Percentiles rank a stretch among this genome's conserved stretches.
phyloP scores from a whole-genome alignment of 2,113 vertebrate genomes.

The Orycteropus afer region DNA sequence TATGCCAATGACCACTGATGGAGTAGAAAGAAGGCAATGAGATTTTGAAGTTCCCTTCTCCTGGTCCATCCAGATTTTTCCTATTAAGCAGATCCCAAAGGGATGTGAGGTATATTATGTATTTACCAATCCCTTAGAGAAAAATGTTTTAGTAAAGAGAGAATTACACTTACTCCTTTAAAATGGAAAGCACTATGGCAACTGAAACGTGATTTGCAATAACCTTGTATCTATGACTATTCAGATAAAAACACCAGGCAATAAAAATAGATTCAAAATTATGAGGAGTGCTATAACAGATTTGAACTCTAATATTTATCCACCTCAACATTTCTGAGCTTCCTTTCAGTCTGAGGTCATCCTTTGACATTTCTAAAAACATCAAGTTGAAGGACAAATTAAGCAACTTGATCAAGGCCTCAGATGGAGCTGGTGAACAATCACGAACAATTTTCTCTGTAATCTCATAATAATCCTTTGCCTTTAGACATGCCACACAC shows the following conservation, averaged over 20 bases:
- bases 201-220: conserved; percentile 36
- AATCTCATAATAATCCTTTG: conserved; percentile 15
- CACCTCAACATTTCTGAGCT: background rate
- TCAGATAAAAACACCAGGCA: conserved; percentile 44
- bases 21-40: background rate
- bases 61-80: background rate
- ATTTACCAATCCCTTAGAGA: conserved; percentile 31
- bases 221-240: conserved; percentile 12
- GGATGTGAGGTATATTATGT: background rate
- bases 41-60: background rate
- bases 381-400: conserved; percentile 37
- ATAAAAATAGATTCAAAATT: conserved; percentile 42
- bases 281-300: background rate
- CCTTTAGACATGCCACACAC: background rate
- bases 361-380: conserved; percentile 45
- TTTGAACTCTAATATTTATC: conserved; percentile 19
- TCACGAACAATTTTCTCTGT: background rate
- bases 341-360: background rate
- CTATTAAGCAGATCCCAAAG: background rate
- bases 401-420: conserved; percentile 29
- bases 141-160: conserved; percentile 19
- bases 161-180: conserved; percentile 46
- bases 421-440: conserved; percentile 2
- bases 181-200: conserved; percentile 50
- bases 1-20: background rate